Percentiles rank a stretch among this genome's conserved stretches.
Evolutionary conservation across 2,797 vertebrate species (phyloP).

Genomic region (Manis crassicaudata): DNA sequence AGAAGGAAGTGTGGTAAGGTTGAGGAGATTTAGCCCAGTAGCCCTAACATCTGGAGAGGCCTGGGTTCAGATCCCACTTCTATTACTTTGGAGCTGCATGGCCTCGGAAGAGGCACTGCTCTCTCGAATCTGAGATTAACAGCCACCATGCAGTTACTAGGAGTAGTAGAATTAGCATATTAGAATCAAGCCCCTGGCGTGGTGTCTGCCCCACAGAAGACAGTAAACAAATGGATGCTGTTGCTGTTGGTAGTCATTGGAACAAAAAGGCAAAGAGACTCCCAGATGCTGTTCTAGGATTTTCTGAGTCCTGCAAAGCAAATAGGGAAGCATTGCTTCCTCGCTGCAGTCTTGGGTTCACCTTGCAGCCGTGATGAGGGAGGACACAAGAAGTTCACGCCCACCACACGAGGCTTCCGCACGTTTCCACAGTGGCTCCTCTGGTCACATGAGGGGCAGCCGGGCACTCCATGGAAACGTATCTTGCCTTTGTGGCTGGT

Average conservation of each 20-base stretch:
- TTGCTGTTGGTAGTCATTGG: background rate
- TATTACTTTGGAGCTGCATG: background rate
- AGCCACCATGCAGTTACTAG: background rate
- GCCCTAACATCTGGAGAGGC: background rate
- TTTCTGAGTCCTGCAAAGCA: background rate
- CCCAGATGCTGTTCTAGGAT: background rate
- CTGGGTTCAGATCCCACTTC: background rate
- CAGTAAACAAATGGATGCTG: background rate
- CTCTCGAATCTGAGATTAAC: background rate
- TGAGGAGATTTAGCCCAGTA: background rate
- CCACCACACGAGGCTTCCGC: background rate
- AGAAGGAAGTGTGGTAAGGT: background rate
- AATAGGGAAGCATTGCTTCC: background rate
- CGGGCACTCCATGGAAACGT: background rate
- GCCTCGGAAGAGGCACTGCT: background rate
- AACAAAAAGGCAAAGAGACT: background rate
- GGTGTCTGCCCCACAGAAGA: background rate
- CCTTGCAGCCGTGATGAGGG: background rate
- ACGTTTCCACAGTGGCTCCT: background rate
- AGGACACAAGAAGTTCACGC: background rate
- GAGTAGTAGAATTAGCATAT: background rate
- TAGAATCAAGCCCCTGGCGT: background rate
- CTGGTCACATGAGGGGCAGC: background rate
- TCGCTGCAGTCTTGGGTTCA: background rate
- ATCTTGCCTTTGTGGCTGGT: background rate